Percentiles rank a stretch among this genome's conserved stretches.
These are phyloP conservation scores for Pocillopora grandis DNA, from an alignment of 92 coral and sea anemone genomes.

Conservation along the genomic window DNA sequence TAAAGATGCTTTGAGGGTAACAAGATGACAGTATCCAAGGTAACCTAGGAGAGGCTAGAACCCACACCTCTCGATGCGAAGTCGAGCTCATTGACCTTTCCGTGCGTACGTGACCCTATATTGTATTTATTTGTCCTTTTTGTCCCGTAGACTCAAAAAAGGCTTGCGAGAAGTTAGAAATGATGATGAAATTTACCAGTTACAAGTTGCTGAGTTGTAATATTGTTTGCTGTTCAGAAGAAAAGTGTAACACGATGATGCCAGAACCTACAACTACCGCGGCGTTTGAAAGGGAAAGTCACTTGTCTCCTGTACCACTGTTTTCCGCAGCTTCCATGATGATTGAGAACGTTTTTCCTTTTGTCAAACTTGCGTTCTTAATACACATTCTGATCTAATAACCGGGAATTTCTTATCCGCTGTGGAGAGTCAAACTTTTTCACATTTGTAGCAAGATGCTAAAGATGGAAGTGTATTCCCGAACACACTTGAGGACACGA, in stretches of 20 bases:
- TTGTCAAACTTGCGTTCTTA: background rate
- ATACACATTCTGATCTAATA: background rate
- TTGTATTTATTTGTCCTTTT: background rate
- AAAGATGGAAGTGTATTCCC: too few species aligned
- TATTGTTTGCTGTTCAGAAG: slow-evolving; percentile 21
- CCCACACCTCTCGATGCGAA: background rate
- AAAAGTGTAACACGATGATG: slow-evolving; percentile 9
- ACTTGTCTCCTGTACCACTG: background rate
- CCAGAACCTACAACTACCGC: background rate
- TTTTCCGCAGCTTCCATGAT: background rate
- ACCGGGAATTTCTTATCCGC: too few species aligned
- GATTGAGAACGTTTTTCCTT: background rate
- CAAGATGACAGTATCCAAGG: too few species aligned
- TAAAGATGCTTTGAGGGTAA: too few species aligned
- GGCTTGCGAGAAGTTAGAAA: slow-evolving; percentile 13
- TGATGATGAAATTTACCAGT: background rate
- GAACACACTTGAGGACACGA: too few species aligned
- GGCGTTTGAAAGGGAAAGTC: background rate
- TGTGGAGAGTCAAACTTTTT: background rate
- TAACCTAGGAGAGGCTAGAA: background rate
- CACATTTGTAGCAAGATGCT: too few species aligned
- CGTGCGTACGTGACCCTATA: too few species aligned
- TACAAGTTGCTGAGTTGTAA: slow-evolving; percentile 7
- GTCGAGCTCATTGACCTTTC: background rate
- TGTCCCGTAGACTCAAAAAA: slow-evolving; percentile 12